Evolutionary conservation across 1,140 invertebrate species (phyloP), one percentile per base, ranked within the genome.

Genomic region (Ptiloglossa arizonensis): DNA sequence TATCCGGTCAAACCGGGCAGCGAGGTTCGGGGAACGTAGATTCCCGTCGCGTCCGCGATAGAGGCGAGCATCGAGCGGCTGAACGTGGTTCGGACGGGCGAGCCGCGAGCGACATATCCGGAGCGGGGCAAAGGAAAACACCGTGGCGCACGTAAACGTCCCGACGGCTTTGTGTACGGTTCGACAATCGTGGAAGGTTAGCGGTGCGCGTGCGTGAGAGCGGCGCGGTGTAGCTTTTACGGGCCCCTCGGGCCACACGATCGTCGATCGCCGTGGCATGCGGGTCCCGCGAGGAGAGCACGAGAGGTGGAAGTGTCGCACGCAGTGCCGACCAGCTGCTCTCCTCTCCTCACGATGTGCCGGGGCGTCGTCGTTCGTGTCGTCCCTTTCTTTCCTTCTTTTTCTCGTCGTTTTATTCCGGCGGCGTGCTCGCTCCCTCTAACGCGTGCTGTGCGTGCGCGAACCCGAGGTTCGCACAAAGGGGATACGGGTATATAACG

Each of bases 191-290:
- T n/a, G 46, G 67, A 70, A 71, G 50, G 67, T 71, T 62, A 32
- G 56, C 2, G 5, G 9, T 8, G 60, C 60, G 70, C 59, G 76
- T 50, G 38, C 35, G 60, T 32, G 66, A 59, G 69, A 74, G 63
- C 24, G 52, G 32, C n/a, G 35, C 38, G 67, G 54, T 32, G 70
- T 38, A 73, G 81, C 24, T 80, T 82, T 82, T 78, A 67, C 79
- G 59, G 80, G 71, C 74, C 72, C 79, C 81, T 79, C 75, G 73
- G 69, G 84, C 80, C 81, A 80, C 76, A 79, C 85, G 87, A 88
- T 87, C 81, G 85, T 82, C 86, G 86, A 88, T 89, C 88, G 87
- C 71, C 83, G 85, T 86, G 88, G 88, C 88, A 90, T 90, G 90
- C 89, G 90, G 90, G 88, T 87, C 83, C 86, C 89, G 88, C 89